Evolutionary conservation across 1,140 invertebrate species (phyloP).

Genomic region (Drosophila parvula): DNA sequence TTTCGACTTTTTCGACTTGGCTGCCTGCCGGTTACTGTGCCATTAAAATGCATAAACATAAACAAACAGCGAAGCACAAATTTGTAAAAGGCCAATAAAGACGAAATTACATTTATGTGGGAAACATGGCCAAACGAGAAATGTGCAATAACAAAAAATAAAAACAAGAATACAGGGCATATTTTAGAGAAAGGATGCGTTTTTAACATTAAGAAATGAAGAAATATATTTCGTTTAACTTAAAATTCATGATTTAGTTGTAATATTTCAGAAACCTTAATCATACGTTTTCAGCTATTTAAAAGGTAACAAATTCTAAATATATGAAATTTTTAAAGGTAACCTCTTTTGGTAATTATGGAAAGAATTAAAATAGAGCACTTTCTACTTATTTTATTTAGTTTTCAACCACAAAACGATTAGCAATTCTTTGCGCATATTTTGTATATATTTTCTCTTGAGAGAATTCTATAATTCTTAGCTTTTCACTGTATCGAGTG

Average conservation of each 20-base stretch:
- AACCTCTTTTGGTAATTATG: too few species aligned
- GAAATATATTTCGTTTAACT: neutral
- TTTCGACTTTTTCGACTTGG: constrained; percentile 30
- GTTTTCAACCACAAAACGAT: neutral
- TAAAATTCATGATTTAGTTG: neutral
- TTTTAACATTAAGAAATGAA: neutral
- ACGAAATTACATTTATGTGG: constrained; percentile 48
- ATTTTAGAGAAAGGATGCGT: constrained; percentile 4
- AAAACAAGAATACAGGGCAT: neutral
- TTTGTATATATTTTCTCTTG: too few species aligned
- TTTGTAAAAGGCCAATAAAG: constrained; percentile 54
- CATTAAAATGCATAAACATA: constrained; percentile 69
- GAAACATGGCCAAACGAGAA: constrained; percentile 33
- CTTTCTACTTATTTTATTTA: neutral
- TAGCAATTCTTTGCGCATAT: too few species aligned
- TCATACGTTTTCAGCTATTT: rapidly evolving
- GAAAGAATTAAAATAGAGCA: too few species aligned
- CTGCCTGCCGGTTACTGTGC: constrained; percentile 38
- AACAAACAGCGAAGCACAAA: constrained; percentile 41
- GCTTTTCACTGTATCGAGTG: neutral
- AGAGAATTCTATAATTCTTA: neutral
- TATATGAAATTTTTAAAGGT: neutral
- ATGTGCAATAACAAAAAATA: constrained; percentile 39
- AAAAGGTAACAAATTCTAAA: neutral
- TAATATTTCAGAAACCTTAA: neutral